Base-by-base conservation (phyloP, 2,113 vertebrate genomes). In the Psettodes erumei region DNA sequence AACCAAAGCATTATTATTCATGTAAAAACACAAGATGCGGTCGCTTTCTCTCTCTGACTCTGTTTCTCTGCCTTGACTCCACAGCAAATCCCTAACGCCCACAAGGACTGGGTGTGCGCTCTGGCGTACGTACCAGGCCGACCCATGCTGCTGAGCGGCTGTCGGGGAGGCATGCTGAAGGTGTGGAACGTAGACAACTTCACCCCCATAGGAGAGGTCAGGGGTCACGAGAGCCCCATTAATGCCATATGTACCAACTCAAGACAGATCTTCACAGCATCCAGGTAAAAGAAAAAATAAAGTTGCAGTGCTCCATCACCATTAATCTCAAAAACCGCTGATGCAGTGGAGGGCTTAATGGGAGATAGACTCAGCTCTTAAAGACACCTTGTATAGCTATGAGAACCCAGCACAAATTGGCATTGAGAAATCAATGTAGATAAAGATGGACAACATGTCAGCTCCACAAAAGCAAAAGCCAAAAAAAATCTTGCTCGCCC, bases 161-260 rank as follows among this genome's bases (percentile, higher is more conserved):
- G 97, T 86, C 94, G 98, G 0, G 97, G 95, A 0, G 98, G 98
- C 12, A 77, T 96, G 92, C 91, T 99, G 83, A 99, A 99, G 60
- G 97, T 98, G 48, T 99, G 98, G 98, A 99, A 99, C 0, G 96
- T 98, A 60, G 98, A 99, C 60, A 98, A 92, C 92, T 98, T 99
- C 88, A 96, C 96, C 0, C 96, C 96, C 0, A 93, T 99, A 0
- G 97, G 97, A 65, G 98, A 99, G 92, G 94, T 99, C 91, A 97
- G 95, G 73, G 98, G 96, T 37, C 98, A 99, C 0, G 97, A 99
- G 63, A 98, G 96, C 90, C 97, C 97, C 76, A 98, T 99, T 87
- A 99, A 98, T 0, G 98, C 97, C 92, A 96, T 97, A 92, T 99
- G 97, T 77, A 95, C 96, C 93, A 99, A 99, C 84, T 93, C 95